Percentiles rank a stretch among this genome's conserved stretches.
phyloP scores from a whole-genome alignment of 2,888 invertebrate genomes.

The Amiota minor region DNA sequence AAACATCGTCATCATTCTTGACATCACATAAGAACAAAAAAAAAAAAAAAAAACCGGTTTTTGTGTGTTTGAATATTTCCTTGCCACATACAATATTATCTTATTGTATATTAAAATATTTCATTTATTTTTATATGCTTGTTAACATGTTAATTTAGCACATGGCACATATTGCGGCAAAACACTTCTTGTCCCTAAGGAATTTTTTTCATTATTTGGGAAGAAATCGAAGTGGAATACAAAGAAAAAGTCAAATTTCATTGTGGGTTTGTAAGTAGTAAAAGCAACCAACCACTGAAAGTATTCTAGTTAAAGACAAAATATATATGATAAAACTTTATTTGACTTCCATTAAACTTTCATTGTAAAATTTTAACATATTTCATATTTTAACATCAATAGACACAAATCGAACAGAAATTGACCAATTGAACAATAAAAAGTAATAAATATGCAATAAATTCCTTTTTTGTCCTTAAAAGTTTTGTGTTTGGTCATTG shows the following conservation, averaged over 20 bases:
- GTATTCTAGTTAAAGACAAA: no score
- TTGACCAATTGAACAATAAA: slow-evolving; percentile 1
- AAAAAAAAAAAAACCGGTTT: background rate
- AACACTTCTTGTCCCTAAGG: background rate
- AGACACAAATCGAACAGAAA: no score
- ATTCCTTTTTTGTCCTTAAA: background rate
- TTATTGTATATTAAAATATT: slow-evolving; percentile 19
- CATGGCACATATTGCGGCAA: background rate
- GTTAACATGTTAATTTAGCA: slow-evolving; percentile 27
- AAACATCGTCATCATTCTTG: background rate
- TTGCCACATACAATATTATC: background rate
- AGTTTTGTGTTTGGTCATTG: no score
- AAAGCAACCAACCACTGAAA: no score
- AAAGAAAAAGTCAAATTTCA: no score
- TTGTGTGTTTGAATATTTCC: slow-evolving; percentile 4
- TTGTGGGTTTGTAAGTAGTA: no score
- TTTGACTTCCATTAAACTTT: no score
- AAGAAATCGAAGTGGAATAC: no score
- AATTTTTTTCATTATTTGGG: no score
- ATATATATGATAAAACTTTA: no score
- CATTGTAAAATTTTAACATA: no score
- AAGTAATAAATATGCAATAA: slow-evolving; percentile 19
- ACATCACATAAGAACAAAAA: background rate
- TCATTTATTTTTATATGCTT: slow-evolving; percentile 26
- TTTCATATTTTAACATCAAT: no score